A percentile compares a stretch with the other conserved stretches of the same genome.
Conservation (phyloP, 2,888 invertebrate genomes). For the Parascotia fuliginaria region DNA sequence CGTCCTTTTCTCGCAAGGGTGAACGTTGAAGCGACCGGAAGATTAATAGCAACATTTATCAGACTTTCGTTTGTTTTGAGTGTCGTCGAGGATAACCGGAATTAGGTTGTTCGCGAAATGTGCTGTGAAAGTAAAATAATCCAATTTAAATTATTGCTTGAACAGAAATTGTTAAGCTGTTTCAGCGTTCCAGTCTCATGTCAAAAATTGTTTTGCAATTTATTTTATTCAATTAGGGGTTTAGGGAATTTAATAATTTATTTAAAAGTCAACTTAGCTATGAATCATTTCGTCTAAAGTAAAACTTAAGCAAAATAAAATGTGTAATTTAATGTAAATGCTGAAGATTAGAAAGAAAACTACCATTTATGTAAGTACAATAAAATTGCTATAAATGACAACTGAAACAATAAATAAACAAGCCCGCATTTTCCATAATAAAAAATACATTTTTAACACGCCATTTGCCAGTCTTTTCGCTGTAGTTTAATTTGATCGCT, state of each 20-base stretch:
- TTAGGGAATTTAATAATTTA: background rate
- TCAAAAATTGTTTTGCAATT: conserved; percentile 35
- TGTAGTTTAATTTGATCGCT: conserved; percentile 68
- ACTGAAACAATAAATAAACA: conserved; percentile 6
- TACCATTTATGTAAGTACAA: too few relatives aligned
- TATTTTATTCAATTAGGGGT: conserved; percentile 16
- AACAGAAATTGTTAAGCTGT: conserved; percentile 46
- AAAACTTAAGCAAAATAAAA: too few relatives aligned
- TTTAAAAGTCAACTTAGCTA: background rate
- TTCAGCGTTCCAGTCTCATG: conserved; percentile 27
- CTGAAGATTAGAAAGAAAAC: too few relatives aligned
- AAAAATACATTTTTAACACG: conserved; percentile 52
- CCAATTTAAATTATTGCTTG: conserved; percentile 68
- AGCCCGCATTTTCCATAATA: conserved; percentile 7
- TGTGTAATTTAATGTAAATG: too few relatives aligned
- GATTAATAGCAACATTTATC: conserved; percentile 79
- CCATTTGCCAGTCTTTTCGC: conserved; percentile 60
- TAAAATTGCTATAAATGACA: too few relatives aligned
- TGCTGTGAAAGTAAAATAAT: conserved; percentile 69
- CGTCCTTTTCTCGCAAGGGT: conserved; percentile 59
- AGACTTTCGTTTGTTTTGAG: conserved; percentile 80
- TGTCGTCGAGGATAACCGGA: conserved; percentile 74
- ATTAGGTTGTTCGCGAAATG: conserved; percentile 73
- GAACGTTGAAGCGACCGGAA: conserved; percentile 58
- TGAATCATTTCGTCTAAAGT: too few relatives aligned